Evolutionary conservation across 2,888 invertebrate species (phyloP), one percentile per base, ranked within the genome.

Genomic region (Ecliptopera silaceata): DNA sequence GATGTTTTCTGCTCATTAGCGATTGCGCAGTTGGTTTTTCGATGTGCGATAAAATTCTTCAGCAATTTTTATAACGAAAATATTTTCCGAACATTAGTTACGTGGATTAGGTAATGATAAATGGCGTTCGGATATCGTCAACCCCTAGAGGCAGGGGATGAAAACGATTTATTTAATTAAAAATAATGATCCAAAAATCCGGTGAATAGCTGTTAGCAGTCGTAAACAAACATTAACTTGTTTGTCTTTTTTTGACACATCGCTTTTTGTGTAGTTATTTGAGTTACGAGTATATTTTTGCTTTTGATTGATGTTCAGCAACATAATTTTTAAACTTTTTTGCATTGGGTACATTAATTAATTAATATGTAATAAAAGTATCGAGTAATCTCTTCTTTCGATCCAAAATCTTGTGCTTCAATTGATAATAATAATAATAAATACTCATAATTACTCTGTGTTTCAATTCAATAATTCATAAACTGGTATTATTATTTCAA

Each of bases 101-200:
- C 48, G 36, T 39, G 50, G 51, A 53, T 39, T 36, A 36, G 15
- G 36, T 29, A 13, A 54, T 64, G 63, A 68, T 65, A 58, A 64
- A 68, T 64, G 65, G 57, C 57, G 61, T 50, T 61, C 54, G 53
- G 45, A 49, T 41, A 56, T 56, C 56, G 56, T 56, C 56, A 56
- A 34, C 48, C 58, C 32, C 34, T 18, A 45, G 32, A 22, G 34
- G 29, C 31, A 32, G 58, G 64, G 58, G 61, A 65, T 54, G 61
- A 61, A 62, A 64, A 49, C 64, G 66, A 60, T 64, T 64, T 64
- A 61, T 65, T 65, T 59, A 64, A 68, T 65, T 68, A 61, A 68
- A 65, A 68, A 68, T 66, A 63, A 68, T 64, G 64, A 66, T 61
- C 52, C 61, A 51, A 13, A 58, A 39, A 56, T 64, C 62, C 60